Conservation (phyloP, 2,888 invertebrate genomes). For the Eudemis profundana region DNA sequence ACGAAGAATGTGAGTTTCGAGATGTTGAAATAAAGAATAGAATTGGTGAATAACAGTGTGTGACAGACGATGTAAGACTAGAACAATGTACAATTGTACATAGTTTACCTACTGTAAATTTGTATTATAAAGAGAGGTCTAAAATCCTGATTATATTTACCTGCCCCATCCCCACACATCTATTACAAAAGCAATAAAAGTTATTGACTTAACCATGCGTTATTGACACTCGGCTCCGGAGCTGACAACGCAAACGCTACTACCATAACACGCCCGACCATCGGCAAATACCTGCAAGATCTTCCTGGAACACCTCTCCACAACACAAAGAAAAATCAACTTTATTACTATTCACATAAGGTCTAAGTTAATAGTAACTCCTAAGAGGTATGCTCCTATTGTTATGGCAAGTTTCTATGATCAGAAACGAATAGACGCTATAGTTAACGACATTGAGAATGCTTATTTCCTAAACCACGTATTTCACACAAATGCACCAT, state of each 20-base stretch:
- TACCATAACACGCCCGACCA: conserved; percentile 23
- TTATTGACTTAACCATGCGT: conserved; percentile 14
- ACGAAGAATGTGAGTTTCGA: no score
- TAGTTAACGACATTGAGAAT: conserved; percentile 61
- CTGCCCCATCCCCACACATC: no score
- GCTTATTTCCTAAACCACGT: conserved; percentile 2
- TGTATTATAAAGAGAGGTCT: no score
- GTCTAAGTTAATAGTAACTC: conserved; percentile 36
- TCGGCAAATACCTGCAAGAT: conserved; percentile 29
- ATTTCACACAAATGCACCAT: background rate
- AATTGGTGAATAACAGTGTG: no score
- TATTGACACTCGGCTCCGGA: conserved; percentile 50
- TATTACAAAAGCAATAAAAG: no score
- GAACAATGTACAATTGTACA: no score
- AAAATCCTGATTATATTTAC: no score
- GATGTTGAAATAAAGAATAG: no score
- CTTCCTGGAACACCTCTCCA: conserved; percentile 41
- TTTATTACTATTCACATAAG: conserved; percentile 28
- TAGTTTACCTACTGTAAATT: no score
- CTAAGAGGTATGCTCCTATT: conserved; percentile 49
- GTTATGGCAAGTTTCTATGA: conserved; percentile 58
- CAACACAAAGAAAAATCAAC: conserved; percentile 15
- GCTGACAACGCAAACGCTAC: conserved; percentile 33
- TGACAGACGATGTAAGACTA: no score
- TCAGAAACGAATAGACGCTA: conserved; percentile 64